Base-by-base conservation (phyloP, 1,140 invertebrate genomes). In the Copidosoma floridanum region DNA sequence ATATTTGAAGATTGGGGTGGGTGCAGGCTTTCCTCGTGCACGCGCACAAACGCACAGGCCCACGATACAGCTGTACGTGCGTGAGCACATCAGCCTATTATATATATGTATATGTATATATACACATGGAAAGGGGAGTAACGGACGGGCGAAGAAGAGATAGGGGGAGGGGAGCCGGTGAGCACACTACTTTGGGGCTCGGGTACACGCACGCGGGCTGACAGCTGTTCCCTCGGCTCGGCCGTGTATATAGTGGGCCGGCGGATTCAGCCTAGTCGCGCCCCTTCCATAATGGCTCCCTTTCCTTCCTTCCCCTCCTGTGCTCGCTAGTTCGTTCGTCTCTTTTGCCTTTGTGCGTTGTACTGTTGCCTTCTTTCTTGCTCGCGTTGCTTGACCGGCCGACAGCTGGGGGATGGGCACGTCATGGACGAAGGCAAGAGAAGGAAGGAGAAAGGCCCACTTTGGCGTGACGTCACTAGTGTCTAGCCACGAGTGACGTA, bases 221-320 rank as follows among this genome's bases (percentile, higher is more conserved):
- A 79, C 77, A 79, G 77, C 77, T 79, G 79, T 79, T 80, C 76
- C 75, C 73, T 76, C 75, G 77, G 77, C 12, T 6, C 29, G 29
- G n/a, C n/a, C n/a, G n/a, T n/a, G n/a, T n/a, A 12, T 12, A 12
- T 12, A 32, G 29, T 80, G 79, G 78, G 77, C 77, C 76, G 77
- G 74, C 47, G 32, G 21, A 80, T 79, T 79, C 77, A 78, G 71
- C 76, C 77, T 80, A 80, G 78, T 79, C 78, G 78, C 78, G 78
- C 78, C 78, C 78, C 78, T 80, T 80, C 78, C 78, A 80, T 80
- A 80, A 80, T 80, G 78, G 78, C 78, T 80, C 77, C 78, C 77
- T 79, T 79, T 81, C 77, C 77, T 79, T 80, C 76, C 76, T 80
- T 79, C 77, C 78, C 76, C 72, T 6, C 29, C 78, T 80, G 76